Base-by-base conservation (phyloP, 1,140 invertebrate genomes). In the Oscheius sp. region DNA sequence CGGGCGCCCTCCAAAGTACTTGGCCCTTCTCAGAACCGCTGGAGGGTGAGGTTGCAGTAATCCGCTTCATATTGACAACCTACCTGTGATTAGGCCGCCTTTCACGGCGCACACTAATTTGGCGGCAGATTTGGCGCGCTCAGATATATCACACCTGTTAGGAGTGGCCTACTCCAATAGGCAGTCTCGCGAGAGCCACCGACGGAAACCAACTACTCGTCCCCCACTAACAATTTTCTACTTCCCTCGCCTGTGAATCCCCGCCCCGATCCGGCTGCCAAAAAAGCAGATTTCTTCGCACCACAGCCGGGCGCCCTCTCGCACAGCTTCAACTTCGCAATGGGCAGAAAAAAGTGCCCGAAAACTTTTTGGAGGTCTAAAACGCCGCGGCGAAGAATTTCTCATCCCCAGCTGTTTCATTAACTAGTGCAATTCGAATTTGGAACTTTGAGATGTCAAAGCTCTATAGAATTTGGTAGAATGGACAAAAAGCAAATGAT, bases 91-190 rank as follows among this genome's bases (percentile, higher is more conserved):
- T 55, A 55, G 49, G 49, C 49, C 23, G 49, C 49, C 49, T 55
- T 55, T 55, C 49, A 55, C 49, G 49, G 49, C 49, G 49, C 49
- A 55, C 49, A 55, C 49, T 55, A 55, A 55, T 55, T 55, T 55
- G 49, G 49, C 49, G 49, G 49, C 49, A 55, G 49, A 55, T 55
- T 55, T 55, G 49, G 49, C 49, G 49, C 49, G 23, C 49, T 55
- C 49, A 20, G 49, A 55, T 55, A 55, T 55, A 26, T 55, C 49
- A 55, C 49, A 55, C 49, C 49, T 55, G 49, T 55, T 55, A 55
- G 49, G 49, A 55, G 49, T 23, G 15, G 49, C 49, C 49, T 26
- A 4, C 7, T 23, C 23, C 28, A 55, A 55, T 55, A 55, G 49
- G 49, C 49, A 13, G 49, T 55, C 49, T 23, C 49, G 7, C 49